A percentile compares a stretch with the other conserved stretches of the same genome.
phyloP scores from a whole-genome alignment of 1,140 invertebrate species.

The Mesaphorura yosii region DNA sequence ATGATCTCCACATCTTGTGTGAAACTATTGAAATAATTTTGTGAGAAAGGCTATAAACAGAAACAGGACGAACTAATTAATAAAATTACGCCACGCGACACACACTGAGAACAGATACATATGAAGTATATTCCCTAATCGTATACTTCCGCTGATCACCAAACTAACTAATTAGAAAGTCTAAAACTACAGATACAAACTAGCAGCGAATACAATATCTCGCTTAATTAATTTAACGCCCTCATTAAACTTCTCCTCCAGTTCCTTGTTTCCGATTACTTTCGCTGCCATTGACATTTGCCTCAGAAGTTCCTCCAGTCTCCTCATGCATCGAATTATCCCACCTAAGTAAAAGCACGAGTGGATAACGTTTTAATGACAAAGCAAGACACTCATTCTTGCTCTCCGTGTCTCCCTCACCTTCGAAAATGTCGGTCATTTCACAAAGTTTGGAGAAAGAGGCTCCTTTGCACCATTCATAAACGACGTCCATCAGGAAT shows the following conservation, averaged over 20 bases:
- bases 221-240: constrained; percentile 85
- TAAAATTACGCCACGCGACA: no score
- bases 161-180: no score
- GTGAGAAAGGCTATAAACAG: no score
- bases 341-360: constrained; percentile 52
- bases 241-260: constrained; percentile 92
- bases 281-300: constrained; percentile 94
- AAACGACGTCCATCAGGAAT: constrained; percentile 94
- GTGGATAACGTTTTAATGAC: not conserved
- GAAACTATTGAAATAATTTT: no score
- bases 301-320: constrained; percentile 89
- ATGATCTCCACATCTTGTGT: no score
- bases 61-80: no score
- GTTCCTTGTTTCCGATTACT: constrained; percentile 87
- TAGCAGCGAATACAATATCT: constrained; percentile 98
- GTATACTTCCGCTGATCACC: no score
- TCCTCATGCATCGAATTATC: constrained; percentile 92
- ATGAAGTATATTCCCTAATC: no score
- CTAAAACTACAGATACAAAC: constrained; percentile 83
- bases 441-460: constrained; percentile 86
- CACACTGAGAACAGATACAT: no score
- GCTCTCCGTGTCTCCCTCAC: constrained; percentile 37
- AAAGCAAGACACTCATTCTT: not conserved
- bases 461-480: constrained; percentile 88
- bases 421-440: constrained; percentile 98